These are phyloP conservation scores for Lepisosteus oculatus DNA, from an alignment of 2,113 vertebrate species.

Conservation along the genomic window DNA sequence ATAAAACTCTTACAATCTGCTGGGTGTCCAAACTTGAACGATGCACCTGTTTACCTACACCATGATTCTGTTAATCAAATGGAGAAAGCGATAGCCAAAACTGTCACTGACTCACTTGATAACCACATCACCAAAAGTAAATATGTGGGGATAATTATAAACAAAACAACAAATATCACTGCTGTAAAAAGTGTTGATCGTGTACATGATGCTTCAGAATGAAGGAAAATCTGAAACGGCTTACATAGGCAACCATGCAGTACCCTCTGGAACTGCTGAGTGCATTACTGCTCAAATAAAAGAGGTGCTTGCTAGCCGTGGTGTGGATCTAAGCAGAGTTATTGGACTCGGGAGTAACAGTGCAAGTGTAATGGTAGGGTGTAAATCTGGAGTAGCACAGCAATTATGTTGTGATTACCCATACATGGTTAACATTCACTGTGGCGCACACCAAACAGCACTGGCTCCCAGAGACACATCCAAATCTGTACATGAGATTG, in stretches of 20 bases:
- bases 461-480: slow-evolving; percentile 12
- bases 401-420: slow-evolving; percentile 9
- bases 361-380: slow-evolving; percentile 15
- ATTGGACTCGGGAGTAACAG: slow-evolving; percentile 15
- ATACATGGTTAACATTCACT: slow-evolving; percentile 16
- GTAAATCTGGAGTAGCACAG: slow-evolving; percentile 6
- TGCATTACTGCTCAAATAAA: too few relatives aligned
- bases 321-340: slow-evolving; percentile 3
- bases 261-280: slow-evolving; percentile 3
- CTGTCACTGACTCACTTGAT: slow-evolving; percentile 9
- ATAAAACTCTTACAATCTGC: slow-evolving; percentile 11
- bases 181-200: slow-evolving; percentile 10
- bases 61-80: slow-evolving; percentile 18
- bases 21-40: slow-evolving; percentile 20
- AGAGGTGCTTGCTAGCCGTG: background rate
- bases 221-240: slow-evolving; percentile 9
- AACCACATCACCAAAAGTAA: slow-evolving; percentile 19
- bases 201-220: slow-evolving; percentile 10
- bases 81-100: slow-evolving; percentile 11
- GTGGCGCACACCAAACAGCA: slow-evolving; percentile 14
- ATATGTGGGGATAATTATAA: slow-evolving; percentile 12
- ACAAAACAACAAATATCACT: slow-evolving; percentile 13
- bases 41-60: slow-evolving; percentile 13
- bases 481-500: slow-evolving; percentile 12
- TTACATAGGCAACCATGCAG: background rate